Evolutionary conservation across 2,113 vertebrate genomes (phyloP), one percentile per base, ranked within the genome.

Genomic region (Nansenia antarctica): DNA sequence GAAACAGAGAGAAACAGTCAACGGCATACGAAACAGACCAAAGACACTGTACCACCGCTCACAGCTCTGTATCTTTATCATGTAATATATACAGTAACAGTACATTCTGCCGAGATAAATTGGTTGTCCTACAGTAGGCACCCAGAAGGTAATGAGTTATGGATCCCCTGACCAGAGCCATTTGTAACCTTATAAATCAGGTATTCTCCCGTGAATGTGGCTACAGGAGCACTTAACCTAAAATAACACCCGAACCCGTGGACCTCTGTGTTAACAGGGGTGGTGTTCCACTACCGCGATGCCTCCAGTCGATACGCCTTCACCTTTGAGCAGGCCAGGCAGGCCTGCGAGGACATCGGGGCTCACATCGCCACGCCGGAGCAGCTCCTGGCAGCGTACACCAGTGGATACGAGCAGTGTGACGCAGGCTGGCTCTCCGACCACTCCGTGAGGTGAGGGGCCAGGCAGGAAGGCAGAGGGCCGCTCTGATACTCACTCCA

Each of bases 381-480:
- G 77, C 96, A 99, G 89, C 93, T 99, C 0, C 80, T 95, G 0
- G 95, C 96, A 0, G 94, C 96, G 32, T 98, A 98, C 78, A 84
- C 92, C 1, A 92, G 95, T 0, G 96, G 96, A 26, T 96, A 94
- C 0, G 96, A 98, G 81, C 95, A 96, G 81, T 99, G 97, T 0
- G 94, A 97, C 0, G 96, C 96, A 0, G 97, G 96, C 59, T 98
- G 97, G 96, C 92, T 99, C 32, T 89, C 96, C 0, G 97, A 98
- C 85, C 92, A 90, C 80, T 97, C 96, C 0, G 96, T 98, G 68
- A 95, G 97, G 96, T 98, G 78, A 74, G 83, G n/a, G 55, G 42
- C 24, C 5, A 3, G 3, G 45, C 29, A 26, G 27, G 42, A 31
- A 57, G 22, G 24, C 53, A 22, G 42, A 31, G 47, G 22, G 24